Conservation (phyloP, 2,113 vertebrate genomes). For the Sisor rabdophorus region DNA sequence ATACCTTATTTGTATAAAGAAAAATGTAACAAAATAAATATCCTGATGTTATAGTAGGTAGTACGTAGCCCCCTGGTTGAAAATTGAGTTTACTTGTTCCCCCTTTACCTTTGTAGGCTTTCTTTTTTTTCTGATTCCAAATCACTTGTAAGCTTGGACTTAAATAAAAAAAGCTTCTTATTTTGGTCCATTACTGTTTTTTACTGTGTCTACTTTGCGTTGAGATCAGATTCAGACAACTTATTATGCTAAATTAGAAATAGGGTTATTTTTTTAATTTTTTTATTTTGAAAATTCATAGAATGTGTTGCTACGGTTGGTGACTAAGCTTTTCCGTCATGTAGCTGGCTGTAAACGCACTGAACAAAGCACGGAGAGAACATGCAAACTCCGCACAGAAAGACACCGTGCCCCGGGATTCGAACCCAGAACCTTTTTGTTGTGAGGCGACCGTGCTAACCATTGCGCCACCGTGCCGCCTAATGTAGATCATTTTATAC, state of each 20-base stretch:
- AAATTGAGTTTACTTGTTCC: background rate
- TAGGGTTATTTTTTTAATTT: background rate
- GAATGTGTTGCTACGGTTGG: slow-evolving; percentile 4
- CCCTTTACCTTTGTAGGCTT: background rate
- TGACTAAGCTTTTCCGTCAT: slow-evolving; percentile 12
- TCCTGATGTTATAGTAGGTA: background rate
- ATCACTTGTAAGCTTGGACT: too few relatives aligned
- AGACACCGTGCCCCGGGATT: too few relatives aligned
- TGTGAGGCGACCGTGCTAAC: too few relatives aligned
- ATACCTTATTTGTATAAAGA: background rate
- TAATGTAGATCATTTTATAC: too few relatives aligned
- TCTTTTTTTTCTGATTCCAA: too few relatives aligned
- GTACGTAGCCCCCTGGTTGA: background rate
- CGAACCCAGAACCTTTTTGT: too few relatives aligned
- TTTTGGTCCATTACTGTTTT: background rate
- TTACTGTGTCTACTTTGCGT: background rate
- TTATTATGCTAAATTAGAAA: background rate
- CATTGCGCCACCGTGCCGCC: too few relatives aligned
- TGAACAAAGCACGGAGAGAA: too few relatives aligned
- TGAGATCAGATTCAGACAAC: background rate
- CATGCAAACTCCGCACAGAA: too few relatives aligned
- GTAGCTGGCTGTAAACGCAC: slow-evolving; percentile 36
- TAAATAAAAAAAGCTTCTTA: too few relatives aligned
- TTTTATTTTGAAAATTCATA: background rate
- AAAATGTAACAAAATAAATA: background rate